phyloP scores from a whole-genome alignment of 1,140 invertebrate genomes.

The Ganaspis sp. region DNA sequence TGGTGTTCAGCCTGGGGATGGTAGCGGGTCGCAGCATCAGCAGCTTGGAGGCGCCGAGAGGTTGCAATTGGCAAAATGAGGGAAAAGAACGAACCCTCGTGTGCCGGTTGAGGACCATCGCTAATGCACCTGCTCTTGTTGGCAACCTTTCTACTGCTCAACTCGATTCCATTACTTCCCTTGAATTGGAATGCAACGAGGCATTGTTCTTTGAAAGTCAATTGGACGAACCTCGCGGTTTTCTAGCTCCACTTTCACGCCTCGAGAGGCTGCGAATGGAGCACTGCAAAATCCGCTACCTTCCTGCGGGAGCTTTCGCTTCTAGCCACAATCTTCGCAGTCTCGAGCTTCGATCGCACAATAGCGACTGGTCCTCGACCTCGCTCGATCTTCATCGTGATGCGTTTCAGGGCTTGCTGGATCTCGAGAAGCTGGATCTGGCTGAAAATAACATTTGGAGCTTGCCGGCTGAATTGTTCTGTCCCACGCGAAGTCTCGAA shows the following conservation, averaged over 20 bases:
- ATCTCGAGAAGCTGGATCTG: constrained; percentile 84
- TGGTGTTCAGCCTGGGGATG: constrained; percentile 43
- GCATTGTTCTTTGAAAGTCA: constrained; percentile 87
- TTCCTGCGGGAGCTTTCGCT: constrained; percentile 82
- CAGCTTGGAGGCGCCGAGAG: constrained; percentile 77
- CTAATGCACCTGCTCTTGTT: constrained; percentile 82
- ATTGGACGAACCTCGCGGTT: constrained; percentile 77
- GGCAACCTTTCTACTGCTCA: constrained; percentile 82
- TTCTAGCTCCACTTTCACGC: constrained; percentile 81
- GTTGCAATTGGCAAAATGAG: constrained; percentile 81
- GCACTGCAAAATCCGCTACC: constrained; percentile 86
- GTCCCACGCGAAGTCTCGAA: constrained; percentile 82
- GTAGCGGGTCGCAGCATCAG: constrained; percentile 62
- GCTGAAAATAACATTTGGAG: constrained; percentile 89
- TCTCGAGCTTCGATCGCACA: constrained; percentile 84
- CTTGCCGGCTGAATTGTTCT: constrained; percentile 84
- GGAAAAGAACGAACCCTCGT: constrained; percentile 78
- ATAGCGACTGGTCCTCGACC: constrained; percentile 88
- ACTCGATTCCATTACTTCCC: constrained; percentile 80
- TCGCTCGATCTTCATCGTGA: constrained; percentile 84
- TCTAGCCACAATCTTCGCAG: constrained; percentile 82
- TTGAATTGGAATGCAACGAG: constrained; percentile 87
- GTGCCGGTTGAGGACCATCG: constrained; percentile 85
- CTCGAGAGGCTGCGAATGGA: constrained; percentile 84
- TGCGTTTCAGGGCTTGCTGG: constrained; percentile 82